Base-by-base conservation (phyloP, 2,888 invertebrate species). In the Arctia plantaginis region DNA sequence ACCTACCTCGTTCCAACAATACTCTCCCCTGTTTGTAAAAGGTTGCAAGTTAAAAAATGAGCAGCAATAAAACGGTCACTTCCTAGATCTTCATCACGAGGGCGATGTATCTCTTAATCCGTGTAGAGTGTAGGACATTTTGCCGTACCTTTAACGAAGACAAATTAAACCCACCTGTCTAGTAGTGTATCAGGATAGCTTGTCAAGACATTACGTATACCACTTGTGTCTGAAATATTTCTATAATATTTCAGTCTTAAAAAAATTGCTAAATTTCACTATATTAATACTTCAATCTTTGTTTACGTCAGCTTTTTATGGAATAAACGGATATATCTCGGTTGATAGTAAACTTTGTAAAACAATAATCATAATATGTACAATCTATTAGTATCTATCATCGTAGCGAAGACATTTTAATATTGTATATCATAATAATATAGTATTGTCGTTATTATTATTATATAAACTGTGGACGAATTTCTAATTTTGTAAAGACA, bases 131-230 rank as follows among this genome's bases (percentile, higher is more conserved):
- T 83, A 80, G 82, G 81, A 83, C 84, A 81, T 83, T 86, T 85
- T 85, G 74, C 71, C 78, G 72, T 59, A 74, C 79, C 80, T 77
- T 84, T 90, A 93, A 94, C 92, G 92, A 94, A 94, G 93, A 94
- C 92, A 93, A 93, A 94, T 94, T 92, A 92, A 93, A 89, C 90
- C 77, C 80, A 87, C 82, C 81, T 80, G 85, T 80, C 77, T 55
- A 62, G 18, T 68, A 73, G 67, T 76, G 79, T 73, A 75, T 75
- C 80, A 81, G 85, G 81, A 83, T 77, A 82, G 51, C 69, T 76
- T 71, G 71, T 75, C 74, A 80, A 83, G 78, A 85, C 74, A 84
- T 86, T 84, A 85, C 23, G 13, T 23, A 6, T 20, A 51, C 20
- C 3, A 51, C 8, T 51, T 23, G 20, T 23, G 15, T 51, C 1